These are phyloP conservation scores for Sinopyrophorus schimmeli DNA, from an alignment of 2,888 invertebrate species.

Conservation along the genomic window DNA sequence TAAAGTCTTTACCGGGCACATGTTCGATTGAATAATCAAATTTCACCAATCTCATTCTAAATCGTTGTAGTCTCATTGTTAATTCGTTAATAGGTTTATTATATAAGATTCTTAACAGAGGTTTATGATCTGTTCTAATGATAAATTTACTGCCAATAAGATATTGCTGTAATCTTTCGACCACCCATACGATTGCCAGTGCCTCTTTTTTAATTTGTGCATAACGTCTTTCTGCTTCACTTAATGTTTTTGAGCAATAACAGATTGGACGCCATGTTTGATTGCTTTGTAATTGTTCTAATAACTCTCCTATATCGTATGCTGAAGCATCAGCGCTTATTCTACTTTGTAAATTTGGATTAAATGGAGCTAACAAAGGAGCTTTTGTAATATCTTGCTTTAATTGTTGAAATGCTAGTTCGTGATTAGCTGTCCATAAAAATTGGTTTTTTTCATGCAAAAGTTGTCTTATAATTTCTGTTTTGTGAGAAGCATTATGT, in stretches of 20 bases:
- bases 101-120: conserved; percentile 44
- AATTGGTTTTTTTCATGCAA: conserved; percentile 9
- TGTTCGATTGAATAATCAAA: conserved; percentile 40
- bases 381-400: too few relatives aligned
- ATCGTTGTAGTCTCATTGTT: conserved; percentile 46
- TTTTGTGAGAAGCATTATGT: conserved; percentile 5
- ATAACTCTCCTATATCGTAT: background rate
- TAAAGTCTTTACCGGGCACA: conserved; percentile 37
- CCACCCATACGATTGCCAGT: conserved; percentile 43
- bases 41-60: conserved; percentile 43
- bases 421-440: conserved; percentile 29
- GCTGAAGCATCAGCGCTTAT: background rate
- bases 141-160: conserved; percentile 41
- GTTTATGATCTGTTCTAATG: conserved; percentile 50
- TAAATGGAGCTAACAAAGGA: too few relatives aligned
- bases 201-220: conserved; percentile 51
- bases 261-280: conserved; percentile 40
- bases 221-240: conserved; percentile 43
- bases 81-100: conserved; percentile 46
- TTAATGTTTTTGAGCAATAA: conserved; percentile 46
- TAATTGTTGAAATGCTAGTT: too few relatives aligned
- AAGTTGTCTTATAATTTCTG: background rate
- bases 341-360: background rate
- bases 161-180: conserved; percentile 45
- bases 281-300: background rate